Conservation (phyloP, 2,888 invertebrate genomes). For the Idaea biselata region DNA sequence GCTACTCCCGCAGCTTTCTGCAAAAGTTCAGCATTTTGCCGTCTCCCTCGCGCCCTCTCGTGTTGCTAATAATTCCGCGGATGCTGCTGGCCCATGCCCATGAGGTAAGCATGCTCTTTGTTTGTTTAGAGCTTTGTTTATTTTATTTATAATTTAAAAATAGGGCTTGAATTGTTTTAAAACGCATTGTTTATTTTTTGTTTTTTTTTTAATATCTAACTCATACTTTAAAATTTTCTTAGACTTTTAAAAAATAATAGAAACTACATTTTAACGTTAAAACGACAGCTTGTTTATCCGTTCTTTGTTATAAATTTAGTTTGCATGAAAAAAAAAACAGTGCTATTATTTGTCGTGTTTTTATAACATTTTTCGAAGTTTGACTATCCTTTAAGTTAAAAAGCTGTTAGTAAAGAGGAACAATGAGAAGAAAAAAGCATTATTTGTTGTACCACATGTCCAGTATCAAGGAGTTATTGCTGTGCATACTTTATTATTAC, state of each 20-base stretch:
- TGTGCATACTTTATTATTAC: too few species aligned
- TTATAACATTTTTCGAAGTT: background rate
- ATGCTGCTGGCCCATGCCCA: slow-evolving; percentile 45
- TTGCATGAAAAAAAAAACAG: background rate
- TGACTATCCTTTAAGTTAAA: background rate
- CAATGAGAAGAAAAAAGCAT: background rate
- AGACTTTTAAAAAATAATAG: background rate
- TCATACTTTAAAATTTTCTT: background rate
- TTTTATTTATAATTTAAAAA: background rate
- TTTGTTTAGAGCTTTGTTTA: background rate
- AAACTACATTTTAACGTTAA: background rate
- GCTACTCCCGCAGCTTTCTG: slow-evolving; percentile 56
- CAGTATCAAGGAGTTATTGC: too few species aligned
- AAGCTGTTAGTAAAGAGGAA: background rate
- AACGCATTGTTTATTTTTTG: background rate
- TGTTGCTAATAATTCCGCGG: slow-evolving; percentile 56
- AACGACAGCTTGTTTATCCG: background rate
- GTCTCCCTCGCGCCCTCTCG: slow-evolving; percentile 69
- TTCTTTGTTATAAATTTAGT: background rate
- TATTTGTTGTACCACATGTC: background rate
- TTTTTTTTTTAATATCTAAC: background rate
- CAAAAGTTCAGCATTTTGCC: slow-evolving; percentile 68
- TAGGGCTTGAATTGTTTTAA: background rate
- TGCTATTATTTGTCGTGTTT: too few species aligned
- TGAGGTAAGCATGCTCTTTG: slow-evolving; percentile 45